A percentile compares a stretch with the other conserved stretches of the same genome.
Conservation (phyloP, 92 coral and sea anemone species). For the Diadumene lineata region DNA sequence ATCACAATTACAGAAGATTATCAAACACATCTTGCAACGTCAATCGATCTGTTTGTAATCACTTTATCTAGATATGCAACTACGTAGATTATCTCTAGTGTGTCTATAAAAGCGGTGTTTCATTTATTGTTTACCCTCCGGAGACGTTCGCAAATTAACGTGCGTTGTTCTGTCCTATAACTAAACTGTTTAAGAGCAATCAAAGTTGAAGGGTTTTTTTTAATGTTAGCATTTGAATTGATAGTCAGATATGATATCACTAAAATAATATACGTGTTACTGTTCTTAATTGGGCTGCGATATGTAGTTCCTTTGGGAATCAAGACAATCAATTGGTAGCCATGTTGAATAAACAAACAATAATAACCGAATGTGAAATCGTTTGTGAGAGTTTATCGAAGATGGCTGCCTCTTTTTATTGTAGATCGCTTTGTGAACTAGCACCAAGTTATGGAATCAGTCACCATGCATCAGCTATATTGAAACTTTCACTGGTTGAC, state of each 20-base stretch:
- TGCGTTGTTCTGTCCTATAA: background rate
- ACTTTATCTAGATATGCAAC: background rate
- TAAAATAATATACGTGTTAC: no score
- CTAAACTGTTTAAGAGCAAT: background rate
- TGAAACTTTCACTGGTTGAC: no score
- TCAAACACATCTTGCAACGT: background rate
- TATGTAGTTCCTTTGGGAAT: no score
- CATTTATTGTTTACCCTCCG: background rate
- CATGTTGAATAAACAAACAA: no score
- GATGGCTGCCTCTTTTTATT: no score
- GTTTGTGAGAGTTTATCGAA: no score
- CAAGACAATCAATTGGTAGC: no score
- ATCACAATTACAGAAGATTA: background rate
- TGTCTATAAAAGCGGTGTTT: constrained; percentile 5
- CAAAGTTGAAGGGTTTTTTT: background rate
- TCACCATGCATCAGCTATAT: no score
- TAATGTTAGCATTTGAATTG: background rate
- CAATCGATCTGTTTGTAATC: constrained; percentile 10
- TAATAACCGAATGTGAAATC: no score
- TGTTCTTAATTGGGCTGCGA: no score
- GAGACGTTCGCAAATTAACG: background rate
- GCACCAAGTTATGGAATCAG: no score
- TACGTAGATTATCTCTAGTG: background rate
- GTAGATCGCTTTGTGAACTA: no score
- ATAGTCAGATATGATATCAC: background rate